These are phyloP conservation scores for Diachasma alloeum DNA, from an alignment of 1,140 invertebrate species.

Conservation along the genomic window DNA sequence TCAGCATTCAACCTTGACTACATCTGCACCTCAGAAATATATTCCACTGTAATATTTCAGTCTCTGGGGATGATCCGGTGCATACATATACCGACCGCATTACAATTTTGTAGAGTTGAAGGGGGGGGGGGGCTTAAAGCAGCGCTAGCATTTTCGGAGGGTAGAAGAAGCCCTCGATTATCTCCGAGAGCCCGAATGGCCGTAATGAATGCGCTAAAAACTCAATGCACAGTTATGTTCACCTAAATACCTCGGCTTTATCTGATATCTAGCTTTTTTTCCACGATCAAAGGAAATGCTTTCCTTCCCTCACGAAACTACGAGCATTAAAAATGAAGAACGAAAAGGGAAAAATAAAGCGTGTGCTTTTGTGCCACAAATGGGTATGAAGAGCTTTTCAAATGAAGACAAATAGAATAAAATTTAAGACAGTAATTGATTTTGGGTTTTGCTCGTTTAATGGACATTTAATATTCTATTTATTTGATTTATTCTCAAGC, in stretches of 20 bases:
- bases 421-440: too few species aligned
- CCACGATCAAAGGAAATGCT: background rate
- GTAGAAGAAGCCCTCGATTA: background rate
- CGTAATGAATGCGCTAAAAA: background rate
- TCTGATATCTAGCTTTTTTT: background rate
- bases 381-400: too few species aligned
- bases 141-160: background rate
- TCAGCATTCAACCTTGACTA: background rate
- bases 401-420: too few species aligned
- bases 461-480: too few species aligned
- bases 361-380: too few species aligned
- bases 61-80: background rate
- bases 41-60: background rate
- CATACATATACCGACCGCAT: background rate
- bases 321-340: too few species aligned
- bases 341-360: too few species aligned
- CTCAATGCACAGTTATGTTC: background rate
- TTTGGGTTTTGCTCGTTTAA: too few species aligned
- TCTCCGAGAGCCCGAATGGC: background rate
- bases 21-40: background rate
- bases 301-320: too few species aligned
- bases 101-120: background rate
- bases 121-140: background rate
- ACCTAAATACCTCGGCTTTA: background rate
- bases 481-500: too few species aligned